A percentile compares a stretch with the other conserved stretches of the same genome.
Conservation (phyloP, 1,140 invertebrate species). For the Drosophila athabasca region DNA sequence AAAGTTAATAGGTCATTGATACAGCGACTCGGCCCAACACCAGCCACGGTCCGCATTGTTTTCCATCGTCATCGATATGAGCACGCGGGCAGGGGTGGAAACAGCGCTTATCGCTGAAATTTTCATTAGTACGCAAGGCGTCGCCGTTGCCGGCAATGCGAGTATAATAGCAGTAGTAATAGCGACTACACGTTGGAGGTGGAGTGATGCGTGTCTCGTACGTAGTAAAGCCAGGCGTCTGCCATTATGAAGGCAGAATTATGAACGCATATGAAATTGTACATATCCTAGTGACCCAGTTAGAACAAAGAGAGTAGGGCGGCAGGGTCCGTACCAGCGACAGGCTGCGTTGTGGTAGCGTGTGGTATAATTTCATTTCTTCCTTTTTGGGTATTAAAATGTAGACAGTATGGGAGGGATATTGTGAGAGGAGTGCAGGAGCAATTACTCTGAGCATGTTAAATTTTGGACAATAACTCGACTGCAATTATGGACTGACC, state of each 20-base stretch:
- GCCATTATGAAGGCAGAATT: conserved; percentile 70
- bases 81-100: background rate
- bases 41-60: conserved; percentile 28
- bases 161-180: conserved; percentile 32
- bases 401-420: background rate
- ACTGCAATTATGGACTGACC: conserved; percentile 22
- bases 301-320: conserved; percentile 15
- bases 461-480: conserved; percentile 31
- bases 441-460: conserved; percentile 31
- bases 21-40: conserved; percentile 16
- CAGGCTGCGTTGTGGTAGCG: conserved; percentile 36
- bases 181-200: conserved; percentile 14
- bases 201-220: conserved; percentile 68
- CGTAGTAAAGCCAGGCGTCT: conserved; percentile 53
- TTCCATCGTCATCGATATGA: conserved; percentile 42
- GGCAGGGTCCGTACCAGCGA: background rate
- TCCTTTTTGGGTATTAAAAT: conserved; percentile 17
- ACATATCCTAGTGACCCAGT: conserved; percentile 79
- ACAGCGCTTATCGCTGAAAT: conserved; percentile 47
- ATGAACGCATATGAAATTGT: conserved; percentile 74
- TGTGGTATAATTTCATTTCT: conserved; percentile 50
- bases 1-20: conserved; percentile 74
- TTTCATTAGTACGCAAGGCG: conserved; percentile 52
- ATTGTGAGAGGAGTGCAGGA: conserved; percentile 7
- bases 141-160: background rate